phyloP scores from a whole-genome alignment of 2,888 invertebrate genomes.

The Epirrita christyi region DNA sequence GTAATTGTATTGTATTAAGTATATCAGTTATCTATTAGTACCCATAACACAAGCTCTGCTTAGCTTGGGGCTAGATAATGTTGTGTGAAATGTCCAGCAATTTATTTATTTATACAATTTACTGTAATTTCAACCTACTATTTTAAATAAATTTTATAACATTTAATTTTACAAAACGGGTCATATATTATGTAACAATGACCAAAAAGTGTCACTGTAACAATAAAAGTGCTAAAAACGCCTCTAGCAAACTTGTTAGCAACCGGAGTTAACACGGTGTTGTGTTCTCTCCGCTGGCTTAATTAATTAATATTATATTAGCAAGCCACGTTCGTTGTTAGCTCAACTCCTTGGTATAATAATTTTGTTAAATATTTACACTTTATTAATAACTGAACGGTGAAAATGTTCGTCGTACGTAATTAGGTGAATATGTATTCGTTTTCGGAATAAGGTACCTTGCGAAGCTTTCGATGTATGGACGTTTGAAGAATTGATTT shows the following conservation, averaged over 20 bases:
- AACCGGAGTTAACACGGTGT: constrained; percentile 47
- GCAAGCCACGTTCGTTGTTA: constrained; percentile 62
- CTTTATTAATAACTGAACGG: constrained; percentile 46
- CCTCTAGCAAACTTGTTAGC: constrained; percentile 46
- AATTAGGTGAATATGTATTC: constrained; percentile 35
- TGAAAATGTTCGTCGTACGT: constrained; percentile 30
- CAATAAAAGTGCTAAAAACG: constrained; percentile 43
- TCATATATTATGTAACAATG: constrained; percentile 4
- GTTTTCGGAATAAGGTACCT: background rate
- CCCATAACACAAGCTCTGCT: no score
- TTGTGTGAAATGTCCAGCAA: no score
- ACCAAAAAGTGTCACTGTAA: constrained; percentile 25
- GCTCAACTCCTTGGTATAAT: constrained; percentile 61
- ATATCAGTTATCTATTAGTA: no score
- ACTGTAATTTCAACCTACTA: no score
- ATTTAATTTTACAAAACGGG: no score
- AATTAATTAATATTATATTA: constrained; percentile 72
- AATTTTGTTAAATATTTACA: constrained; percentile 66
- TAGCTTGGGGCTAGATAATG: no score
- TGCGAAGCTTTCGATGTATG: background rate
- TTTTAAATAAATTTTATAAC: no score
- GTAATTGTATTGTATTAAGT: no score
- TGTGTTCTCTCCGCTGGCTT: constrained; percentile 57
- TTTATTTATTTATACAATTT: no score
- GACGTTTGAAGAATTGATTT: no score